These are phyloP conservation scores for Blastobasis adustella DNA, from an alignment of 2,888 invertebrate genomes.

Conservation along the genomic window DNA sequence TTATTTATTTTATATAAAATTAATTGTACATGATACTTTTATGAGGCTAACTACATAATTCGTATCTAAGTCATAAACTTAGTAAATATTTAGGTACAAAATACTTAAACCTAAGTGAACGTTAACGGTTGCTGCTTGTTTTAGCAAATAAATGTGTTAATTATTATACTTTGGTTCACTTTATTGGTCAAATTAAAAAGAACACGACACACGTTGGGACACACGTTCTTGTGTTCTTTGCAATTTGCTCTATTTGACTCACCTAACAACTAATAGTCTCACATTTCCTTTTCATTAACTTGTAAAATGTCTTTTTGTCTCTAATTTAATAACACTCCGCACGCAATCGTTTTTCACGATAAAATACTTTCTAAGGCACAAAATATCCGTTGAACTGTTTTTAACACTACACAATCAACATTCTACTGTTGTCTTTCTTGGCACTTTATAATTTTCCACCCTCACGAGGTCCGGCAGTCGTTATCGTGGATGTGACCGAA, in stretches of 20 bases:
- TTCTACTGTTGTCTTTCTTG: not conserved
- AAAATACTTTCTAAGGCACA: too few relatives aligned
- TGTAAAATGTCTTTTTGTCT: too few relatives aligned
- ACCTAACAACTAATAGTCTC: conserved; percentile 5
- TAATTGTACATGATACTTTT: conserved; percentile 6
- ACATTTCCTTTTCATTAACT: not conserved
- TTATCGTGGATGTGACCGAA: conserved; percentile 20
- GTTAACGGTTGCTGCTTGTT: not conserved
- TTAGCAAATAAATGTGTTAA: conserved; percentile 11
- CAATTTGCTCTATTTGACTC: conserved; percentile 35
- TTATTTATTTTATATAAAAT: conserved; percentile 1
- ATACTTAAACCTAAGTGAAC: not conserved
- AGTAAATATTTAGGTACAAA: not conserved
- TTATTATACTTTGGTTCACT: conserved; percentile 42
- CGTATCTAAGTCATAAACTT: not conserved
- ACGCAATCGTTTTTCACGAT: too few relatives aligned
- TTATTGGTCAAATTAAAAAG: conserved; percentile 51
- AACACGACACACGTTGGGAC: conserved; percentile 28
- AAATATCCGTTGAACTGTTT: conserved; percentile 3
- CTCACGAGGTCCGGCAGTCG: conserved; percentile 32
- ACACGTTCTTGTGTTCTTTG: conserved; percentile 33
- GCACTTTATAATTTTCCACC: conserved; percentile 14
- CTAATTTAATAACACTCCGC: too few relatives aligned
- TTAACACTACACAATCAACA: conserved; percentile 11
- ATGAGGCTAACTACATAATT: not conserved